Conservation (phyloP, 64 coral and sea anemone species). For the Hydrozoanthus tunicans region DNA sequence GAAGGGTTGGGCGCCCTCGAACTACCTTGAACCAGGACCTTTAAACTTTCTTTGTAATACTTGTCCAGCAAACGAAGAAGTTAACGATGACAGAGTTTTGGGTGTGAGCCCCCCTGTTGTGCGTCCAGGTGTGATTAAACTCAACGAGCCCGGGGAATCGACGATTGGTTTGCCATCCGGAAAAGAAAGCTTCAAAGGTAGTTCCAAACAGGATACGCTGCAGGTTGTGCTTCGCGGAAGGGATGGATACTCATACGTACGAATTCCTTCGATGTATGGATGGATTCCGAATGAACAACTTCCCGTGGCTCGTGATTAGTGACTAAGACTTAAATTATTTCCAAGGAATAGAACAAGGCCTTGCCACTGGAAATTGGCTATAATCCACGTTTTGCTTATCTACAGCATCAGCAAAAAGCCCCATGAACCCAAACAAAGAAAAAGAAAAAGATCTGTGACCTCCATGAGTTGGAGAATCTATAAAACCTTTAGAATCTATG, state of each 20-base stretch:
- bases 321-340: too few relatives aligned
- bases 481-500: too few relatives aligned
- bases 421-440: too few relatives aligned
- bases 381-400: too few relatives aligned
- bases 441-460: too few relatives aligned
- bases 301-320: not conserved
- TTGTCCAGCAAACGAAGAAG: not conserved
- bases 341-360: too few relatives aligned
- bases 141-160: not conserved
- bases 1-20: slow-evolving; percentile 50
- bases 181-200: not conserved
- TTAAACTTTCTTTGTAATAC: slow-evolving; percentile 1
- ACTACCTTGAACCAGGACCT: slow-evolving; percentile 27
- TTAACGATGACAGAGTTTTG: too few relatives aligned
- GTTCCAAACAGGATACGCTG: not conserved
- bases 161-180: not conserved
- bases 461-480: too few relatives aligned
- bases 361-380: too few relatives aligned
- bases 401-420: too few relatives aligned
- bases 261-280: slow-evolving; percentile 37
- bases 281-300: slow-evolving; percentile 19
- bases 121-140: not conserved
- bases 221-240: not conserved
- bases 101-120: not conserved
- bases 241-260: not conserved